Percentiles rank a stretch among this genome's conserved stretches.
Conservation (phyloP, 2,113 vertebrate genomes). For the Bubo scandiacus region DNA sequence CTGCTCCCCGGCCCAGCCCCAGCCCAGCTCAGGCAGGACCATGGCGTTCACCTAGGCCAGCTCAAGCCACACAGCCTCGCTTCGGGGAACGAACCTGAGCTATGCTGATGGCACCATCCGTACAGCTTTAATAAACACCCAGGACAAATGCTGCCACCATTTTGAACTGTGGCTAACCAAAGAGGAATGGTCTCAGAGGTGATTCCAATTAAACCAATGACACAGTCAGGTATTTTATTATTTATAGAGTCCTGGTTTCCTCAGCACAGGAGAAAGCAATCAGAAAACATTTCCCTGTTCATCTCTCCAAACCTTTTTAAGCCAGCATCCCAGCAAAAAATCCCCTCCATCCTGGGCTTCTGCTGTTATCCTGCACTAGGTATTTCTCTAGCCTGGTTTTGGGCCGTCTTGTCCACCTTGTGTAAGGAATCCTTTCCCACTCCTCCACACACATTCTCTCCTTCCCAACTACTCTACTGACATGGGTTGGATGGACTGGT, state of each 20-base stretch:
- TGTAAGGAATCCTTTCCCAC: background rate
- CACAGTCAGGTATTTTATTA: background rate
- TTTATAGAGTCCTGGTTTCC: background rate
- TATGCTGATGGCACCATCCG: background rate
- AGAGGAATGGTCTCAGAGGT: background rate
- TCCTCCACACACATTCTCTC: background rate
- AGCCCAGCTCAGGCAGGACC: accelerated
- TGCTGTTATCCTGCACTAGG: background rate
- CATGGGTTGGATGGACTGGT: too few relatives aligned
- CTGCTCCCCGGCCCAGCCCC: background rate
- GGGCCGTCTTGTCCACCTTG: background rate
- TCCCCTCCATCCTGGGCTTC: background rate
- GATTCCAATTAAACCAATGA: background rate
- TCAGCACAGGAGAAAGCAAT: background rate
- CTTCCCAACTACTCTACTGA: background rate
- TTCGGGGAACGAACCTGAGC: background rate
- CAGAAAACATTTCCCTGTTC: background rate
- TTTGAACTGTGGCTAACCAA: background rate
- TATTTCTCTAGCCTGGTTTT: background rate
- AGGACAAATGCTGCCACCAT: background rate
- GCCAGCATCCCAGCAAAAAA: background rate
- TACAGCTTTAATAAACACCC: background rate
- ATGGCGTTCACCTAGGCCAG: accelerated
- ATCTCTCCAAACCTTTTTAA: background rate
- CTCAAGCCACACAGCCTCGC: background rate